Evolutionary conservation across 2,888 invertebrate species (phyloP).

Genomic region (Philopedon plagiatum): DNA sequence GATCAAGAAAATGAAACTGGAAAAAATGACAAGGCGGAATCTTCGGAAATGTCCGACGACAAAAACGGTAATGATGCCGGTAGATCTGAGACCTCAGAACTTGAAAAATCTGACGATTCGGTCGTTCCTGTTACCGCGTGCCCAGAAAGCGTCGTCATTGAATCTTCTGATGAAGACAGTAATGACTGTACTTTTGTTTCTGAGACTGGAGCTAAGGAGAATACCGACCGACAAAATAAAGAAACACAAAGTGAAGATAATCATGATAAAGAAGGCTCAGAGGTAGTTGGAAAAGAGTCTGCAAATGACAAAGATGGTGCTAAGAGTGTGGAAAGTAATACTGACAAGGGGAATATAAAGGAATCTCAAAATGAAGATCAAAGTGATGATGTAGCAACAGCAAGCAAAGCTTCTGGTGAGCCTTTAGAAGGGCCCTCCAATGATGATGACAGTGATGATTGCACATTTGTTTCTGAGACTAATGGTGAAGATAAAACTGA

Average conservation of each 20-base stretch:
- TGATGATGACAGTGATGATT: conserved; percentile 9
- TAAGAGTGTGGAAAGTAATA: neutral
- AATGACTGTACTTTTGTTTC: conserved; percentile 15
- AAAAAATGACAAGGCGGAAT: neutral
- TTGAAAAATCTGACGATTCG: neutral
- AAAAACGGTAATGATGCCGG: neutral
- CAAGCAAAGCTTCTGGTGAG: no score
- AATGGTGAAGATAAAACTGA: neutral
- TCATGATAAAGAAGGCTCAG: no score
- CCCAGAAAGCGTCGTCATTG: conserved; percentile 5
- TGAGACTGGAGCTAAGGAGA: neutral
- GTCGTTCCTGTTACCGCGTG: neutral
- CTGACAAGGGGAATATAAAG: no score
- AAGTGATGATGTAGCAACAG: no score
- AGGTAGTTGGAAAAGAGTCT: no score
- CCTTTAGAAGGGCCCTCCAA: no score
- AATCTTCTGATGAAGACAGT: conserved; percentile 18
- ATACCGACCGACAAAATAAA: no score
- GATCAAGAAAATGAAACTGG: neutral
- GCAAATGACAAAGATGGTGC: neutral
- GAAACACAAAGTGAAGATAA: neutral
- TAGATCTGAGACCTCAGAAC: neutral
- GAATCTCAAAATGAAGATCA: no score
- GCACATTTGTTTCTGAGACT: conserved; percentile 1
- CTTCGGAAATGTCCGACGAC: neutral